A percentile compares a stretch with the other conserved stretches of the same genome.
Evolutionary conservation across 2,888 invertebrate species (phyloP).

Genomic region (Pyralis farinalis): DNA sequence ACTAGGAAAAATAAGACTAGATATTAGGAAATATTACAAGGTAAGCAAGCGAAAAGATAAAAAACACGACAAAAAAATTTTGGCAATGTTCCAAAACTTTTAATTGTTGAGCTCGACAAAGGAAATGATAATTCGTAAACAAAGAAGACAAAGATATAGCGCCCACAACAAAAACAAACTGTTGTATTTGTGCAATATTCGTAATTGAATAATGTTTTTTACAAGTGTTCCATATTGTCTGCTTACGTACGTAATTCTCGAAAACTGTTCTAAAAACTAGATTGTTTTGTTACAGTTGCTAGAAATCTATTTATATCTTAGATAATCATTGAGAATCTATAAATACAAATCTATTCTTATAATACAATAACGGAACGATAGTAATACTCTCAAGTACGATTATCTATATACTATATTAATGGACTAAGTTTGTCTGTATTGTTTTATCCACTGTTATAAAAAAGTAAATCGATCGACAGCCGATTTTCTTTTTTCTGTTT

Average conservation of each 20-base stretch:
- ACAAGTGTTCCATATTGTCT: background rate
- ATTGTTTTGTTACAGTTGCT: background rate
- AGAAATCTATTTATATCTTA: background rate
- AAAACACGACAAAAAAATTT: background rate
- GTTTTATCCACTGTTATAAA: too few relatives aligned
- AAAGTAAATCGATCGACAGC: too few relatives aligned
- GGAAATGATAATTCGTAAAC: background rate
- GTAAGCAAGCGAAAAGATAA: too few relatives aligned
- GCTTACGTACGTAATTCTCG: conserved; percentile 3
- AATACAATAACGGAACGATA: too few relatives aligned
- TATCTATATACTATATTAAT: too few relatives aligned
- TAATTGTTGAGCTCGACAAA: background rate
- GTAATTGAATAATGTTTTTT: background rate
- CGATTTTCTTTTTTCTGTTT: too few relatives aligned
- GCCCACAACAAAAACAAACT: background rate
- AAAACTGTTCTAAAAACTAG: background rate
- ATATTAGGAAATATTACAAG: too few relatives aligned
- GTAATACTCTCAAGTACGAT: too few relatives aligned
- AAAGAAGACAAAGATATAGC: conserved; percentile 1
- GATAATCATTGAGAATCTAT: background rate
- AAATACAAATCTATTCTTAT: too few relatives aligned
- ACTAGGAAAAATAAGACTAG: too few relatives aligned
- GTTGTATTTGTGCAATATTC: background rate
- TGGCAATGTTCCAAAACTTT: conserved; percentile 2
- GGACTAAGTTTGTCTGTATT: too few relatives aligned